Evolutionary conservation across 2,797 vertebrate genomes (phyloP).

Genomic region (Allobates femoralis): DNA sequence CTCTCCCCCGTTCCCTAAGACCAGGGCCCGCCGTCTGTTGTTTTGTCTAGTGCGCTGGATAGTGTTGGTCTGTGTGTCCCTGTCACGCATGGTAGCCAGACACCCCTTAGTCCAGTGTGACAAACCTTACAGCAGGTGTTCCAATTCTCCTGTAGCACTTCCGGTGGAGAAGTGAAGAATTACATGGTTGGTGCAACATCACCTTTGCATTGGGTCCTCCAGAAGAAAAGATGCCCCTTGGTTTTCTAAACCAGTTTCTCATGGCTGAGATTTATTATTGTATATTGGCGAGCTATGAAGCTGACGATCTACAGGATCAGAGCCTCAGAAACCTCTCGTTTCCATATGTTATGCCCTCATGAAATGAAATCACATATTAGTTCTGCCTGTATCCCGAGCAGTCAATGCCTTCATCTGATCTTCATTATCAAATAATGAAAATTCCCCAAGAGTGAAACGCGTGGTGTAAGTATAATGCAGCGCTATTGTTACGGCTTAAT

Average conservation of each 20-base stretch:
- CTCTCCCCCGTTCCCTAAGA: too few relatives aligned
- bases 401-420: not conserved
- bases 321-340: not conserved
- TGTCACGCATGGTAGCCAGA: too few relatives aligned
- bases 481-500: conserved; percentile 1
- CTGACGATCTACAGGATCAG: not conserved
- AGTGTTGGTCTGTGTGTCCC: too few relatives aligned
- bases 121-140: not conserved
- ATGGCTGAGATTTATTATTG: not conserved
- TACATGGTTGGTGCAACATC: not conserved
- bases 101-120: too few relatives aligned
- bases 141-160: not conserved
- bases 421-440: not conserved
- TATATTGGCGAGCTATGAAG: not conserved
- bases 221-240: not conserved
- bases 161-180: not conserved
- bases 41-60: too few relatives aligned
- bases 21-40: too few relatives aligned
- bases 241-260: not conserved
- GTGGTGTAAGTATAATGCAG: not conserved
- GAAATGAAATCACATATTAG: not conserved
- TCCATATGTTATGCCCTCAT: too few relatives aligned
- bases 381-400: not conserved
- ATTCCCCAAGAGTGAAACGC: not conserved
- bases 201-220: not conserved